phyloP scores from a whole-genome alignment of 2,888 invertebrate genomes.

The Andrena marginata region DNA sequence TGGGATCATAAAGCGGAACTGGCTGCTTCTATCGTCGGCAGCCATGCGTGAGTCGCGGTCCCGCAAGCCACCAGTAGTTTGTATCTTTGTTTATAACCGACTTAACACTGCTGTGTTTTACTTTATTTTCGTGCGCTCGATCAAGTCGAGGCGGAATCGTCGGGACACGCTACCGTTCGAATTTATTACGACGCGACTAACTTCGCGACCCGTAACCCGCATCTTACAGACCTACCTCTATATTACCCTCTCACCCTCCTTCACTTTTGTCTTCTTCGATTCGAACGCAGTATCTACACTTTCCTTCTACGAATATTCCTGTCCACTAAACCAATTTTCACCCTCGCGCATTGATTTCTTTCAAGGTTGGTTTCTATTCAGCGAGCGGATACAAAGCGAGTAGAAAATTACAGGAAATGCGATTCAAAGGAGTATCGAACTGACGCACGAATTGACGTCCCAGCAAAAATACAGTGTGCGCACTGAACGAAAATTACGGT shows the following conservation, averaged over 20 bases:
- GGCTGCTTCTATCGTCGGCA: constrained; percentile 75
- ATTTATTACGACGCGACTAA: constrained; percentile 53
- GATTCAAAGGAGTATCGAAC: too few species aligned
- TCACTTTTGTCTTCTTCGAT: background rate
- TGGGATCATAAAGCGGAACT: constrained; percentile 81
- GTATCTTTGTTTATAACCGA: constrained; percentile 75
- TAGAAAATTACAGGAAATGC: too few species aligned
- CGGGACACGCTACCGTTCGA: constrained; percentile 28
- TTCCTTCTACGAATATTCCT: background rate
- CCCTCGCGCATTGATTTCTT: background rate
- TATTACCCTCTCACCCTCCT: background rate
- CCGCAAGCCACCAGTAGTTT: constrained; percentile 63
- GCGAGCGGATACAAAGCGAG: too few species aligned
- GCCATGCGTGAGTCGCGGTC: constrained; percentile 72
- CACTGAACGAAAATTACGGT: constrained; percentile 55
- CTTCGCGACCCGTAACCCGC: constrained; percentile 32
- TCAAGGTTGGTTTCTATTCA: too few species aligned
- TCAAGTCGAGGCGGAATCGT: constrained; percentile 48
- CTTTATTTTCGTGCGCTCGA: constrained; percentile 66
- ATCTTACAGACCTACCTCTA: constrained; percentile 8
- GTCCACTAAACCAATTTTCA: background rate
- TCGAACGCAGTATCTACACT: background rate
- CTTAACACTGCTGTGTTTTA: constrained; percentile 57
- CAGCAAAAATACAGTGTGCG: constrained; percentile 25
- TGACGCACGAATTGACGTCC: too few species aligned